Evolutionary conservation across 2,888 invertebrate genomes (phyloP).

Genomic region (Hipparchia semele): DNA sequence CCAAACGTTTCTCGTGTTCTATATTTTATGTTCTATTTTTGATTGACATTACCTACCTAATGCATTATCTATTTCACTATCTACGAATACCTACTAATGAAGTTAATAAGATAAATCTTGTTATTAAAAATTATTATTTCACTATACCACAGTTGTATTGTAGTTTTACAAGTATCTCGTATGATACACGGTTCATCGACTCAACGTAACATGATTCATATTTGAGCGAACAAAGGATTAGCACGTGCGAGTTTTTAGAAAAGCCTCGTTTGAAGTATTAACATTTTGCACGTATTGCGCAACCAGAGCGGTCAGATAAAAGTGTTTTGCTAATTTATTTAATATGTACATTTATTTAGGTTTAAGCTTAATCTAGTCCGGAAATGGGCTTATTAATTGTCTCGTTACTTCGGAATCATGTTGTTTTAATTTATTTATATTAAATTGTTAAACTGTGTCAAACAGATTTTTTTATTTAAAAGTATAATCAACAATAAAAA

Average conservation of each 20-base stretch:
- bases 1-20: no score
- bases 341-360: not conserved
- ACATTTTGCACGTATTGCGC: constrained; percentile 38
- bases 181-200: constrained; percentile 48
- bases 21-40: no score
- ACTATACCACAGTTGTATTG: constrained; percentile 4
- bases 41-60: no score
- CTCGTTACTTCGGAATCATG: no score
- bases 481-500: no score
- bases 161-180: constrained; percentile 19
- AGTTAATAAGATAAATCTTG: no score
- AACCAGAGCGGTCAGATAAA: constrained; percentile 8
- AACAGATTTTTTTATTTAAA: no score
- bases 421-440: no score
- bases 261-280: constrained; percentile 42
- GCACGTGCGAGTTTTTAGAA: constrained; percentile 49
- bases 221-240: constrained; percentile 47
- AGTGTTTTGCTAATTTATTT: not conserved
- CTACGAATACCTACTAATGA: no score
- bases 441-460: no score
- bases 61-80: no score
- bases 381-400: not conserved
- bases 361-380: not conserved
- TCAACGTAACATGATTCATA: constrained; percentile 43
- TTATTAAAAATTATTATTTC: no score